Percentiles rank a stretch among this genome's conserved stretches.
phyloP scores from a whole-genome alignment of 1,140 invertebrate genomes.

The Stenopsyche tienmushanensis region DNA sequence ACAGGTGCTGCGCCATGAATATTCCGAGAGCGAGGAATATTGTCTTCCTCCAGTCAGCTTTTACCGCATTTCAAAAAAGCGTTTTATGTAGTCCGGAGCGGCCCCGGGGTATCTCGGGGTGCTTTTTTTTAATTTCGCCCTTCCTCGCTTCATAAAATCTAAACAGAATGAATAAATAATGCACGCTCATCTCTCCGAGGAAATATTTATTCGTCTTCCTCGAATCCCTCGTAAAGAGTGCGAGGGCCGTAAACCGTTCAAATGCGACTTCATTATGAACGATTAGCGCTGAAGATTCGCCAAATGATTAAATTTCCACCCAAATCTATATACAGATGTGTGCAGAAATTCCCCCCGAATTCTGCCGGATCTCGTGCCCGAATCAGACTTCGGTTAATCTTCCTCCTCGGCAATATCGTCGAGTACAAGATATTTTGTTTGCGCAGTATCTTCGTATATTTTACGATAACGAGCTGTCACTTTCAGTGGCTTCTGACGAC shows the following conservation, averaged over 20 bases:
- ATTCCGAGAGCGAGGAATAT: slow-evolving; percentile 20
- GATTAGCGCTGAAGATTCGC: too few relatives aligned
- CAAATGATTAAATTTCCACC: too few relatives aligned
- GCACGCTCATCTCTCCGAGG: too few relatives aligned
- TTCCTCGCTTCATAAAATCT: too few relatives aligned
- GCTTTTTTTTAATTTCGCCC: too few relatives aligned
- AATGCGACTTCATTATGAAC: too few relatives aligned
- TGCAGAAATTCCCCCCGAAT: slow-evolving; percentile 5
- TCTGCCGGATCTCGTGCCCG: background rate
- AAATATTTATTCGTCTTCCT: too few relatives aligned
- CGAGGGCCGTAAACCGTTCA: too few relatives aligned
- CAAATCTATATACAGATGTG: slow-evolving; percentile 16
- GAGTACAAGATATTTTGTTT: too few relatives aligned
- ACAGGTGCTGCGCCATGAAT: slow-evolving; percentile 27
- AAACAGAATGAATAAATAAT: too few relatives aligned
- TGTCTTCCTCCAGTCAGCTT: slow-evolving; percentile 2
- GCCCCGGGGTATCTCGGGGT: background rate
- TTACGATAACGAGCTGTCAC: slow-evolving; percentile 15
- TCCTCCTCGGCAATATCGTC: background rate
- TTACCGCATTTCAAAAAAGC: slow-evolving; percentile 19
- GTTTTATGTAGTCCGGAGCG: slow-evolving; percentile 8
- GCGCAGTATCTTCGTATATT: slow-evolving; percentile 13
- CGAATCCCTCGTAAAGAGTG: too few relatives aligned
- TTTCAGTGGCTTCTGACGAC: too few relatives aligned
- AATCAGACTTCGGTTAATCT: background rate